A percentile compares a stretch with the other conserved stretches of the same genome.
Evolutionary conservation across 2,888 invertebrate genomes (phyloP).

Genomic region (Ethmia dodecea): DNA sequence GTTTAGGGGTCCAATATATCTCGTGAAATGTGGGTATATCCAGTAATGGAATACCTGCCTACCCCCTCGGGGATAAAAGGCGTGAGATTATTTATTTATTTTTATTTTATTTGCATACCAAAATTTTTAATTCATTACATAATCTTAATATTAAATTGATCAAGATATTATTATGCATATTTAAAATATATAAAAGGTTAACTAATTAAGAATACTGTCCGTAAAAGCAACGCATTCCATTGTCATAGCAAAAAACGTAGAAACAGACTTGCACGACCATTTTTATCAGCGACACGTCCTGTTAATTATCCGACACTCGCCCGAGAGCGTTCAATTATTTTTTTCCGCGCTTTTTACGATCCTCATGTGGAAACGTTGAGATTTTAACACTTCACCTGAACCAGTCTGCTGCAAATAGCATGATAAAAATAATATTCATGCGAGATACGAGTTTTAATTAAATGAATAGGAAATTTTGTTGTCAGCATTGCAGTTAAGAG

Average conservation of each 20-base stretch:
- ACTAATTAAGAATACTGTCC: background rate
- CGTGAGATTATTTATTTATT: no score
- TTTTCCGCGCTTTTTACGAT: constrained; percentile 64
- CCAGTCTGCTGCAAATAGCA: constrained; percentile 63
- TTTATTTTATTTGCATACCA: no score
- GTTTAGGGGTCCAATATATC: no score
- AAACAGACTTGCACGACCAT: constrained; percentile 32
- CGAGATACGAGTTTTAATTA: constrained; percentile 62
- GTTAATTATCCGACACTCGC: constrained; percentile 74
- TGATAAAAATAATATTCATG: constrained; percentile 44
- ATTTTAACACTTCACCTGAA: constrained; percentile 75
- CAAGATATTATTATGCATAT: no score
- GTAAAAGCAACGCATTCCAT: background rate
- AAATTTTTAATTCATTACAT: no score
- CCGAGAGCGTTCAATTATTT: constrained; percentile 71
- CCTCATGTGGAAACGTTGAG: constrained; percentile 71
- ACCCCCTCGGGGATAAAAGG: no score
- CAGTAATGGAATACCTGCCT: no score
- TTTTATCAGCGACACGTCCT: constrained; percentile 74
- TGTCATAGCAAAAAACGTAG: background rate
- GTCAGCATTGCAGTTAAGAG: constrained; percentile 35
- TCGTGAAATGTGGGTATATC: no score
- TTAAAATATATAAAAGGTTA: no score
- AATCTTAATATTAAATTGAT: no score
- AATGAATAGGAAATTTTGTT: constrained; percentile 59